Evolutionary conservation across 2,113 vertebrate species (phyloP), one percentile per base, ranked within the genome.

Genomic region (Heteronetta atricapilla): DNA sequence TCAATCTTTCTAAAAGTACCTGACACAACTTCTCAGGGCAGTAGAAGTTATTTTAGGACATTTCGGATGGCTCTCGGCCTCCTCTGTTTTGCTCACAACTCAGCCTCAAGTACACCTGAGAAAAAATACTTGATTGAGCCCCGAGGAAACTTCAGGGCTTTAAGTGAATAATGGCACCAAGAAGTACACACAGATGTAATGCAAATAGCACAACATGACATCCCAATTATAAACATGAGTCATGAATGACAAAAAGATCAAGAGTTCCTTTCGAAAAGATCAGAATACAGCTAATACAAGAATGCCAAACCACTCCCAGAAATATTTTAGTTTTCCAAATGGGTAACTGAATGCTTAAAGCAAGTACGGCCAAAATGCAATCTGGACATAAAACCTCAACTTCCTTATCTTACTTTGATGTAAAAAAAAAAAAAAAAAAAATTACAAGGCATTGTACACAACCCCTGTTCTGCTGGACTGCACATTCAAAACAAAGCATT

Each of bases 221-320:
- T 4, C 11, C 7, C 52, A n/a, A 25, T 12, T 48, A 56, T 26
- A 88, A 22, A 64, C 0, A 0, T 36, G 19, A 5, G 26, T 53
- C 38, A 38, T 11, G 55, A 78, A 52, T 58, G n/a, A 78, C 56
- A 90, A 33, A 56, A 88, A 17, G 26, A 44, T 28, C n/a, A 23
- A 25, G 8, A 72, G 31, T 46, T 50, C 36, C 8, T 69, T 81
- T 16, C 21, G 60, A 62, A 84, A 64, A 86, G 70, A 55, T 0
- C 0, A 33, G 29, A 60, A 31, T 10, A 50, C 7, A 67, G 14
- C 31, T 68, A 48, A 68, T 33, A 55, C 4, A 10, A 87, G 33
- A 38, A 52, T 6, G 21, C 5, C 64, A 59, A 52, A 40, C 60
- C 15, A 22, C 36, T 62, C 34, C 36, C 69, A 59, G 59, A 33